phyloP scores from a whole-genome alignment of 2,797 vertebrate species.

The Philypnodon macrostomus region DNA sequence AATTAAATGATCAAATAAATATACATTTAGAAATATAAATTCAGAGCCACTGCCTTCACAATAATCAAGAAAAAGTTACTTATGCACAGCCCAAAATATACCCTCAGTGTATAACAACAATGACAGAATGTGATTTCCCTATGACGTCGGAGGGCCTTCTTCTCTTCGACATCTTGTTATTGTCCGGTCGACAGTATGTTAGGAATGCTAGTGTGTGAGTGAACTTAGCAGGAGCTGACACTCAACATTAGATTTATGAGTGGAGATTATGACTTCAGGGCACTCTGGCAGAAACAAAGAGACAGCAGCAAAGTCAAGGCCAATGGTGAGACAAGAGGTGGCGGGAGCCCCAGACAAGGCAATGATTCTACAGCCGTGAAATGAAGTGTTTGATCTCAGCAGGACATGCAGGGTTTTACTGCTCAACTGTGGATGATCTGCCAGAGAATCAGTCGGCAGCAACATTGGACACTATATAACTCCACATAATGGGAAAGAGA shows the following conservation, averaged over 20 bases:
- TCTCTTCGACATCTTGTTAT: slow-evolving; percentile 51
- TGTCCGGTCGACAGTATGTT: slow-evolving; percentile 51
- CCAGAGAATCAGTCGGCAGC: slow-evolving; percentile 32
- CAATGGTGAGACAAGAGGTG: slow-evolving; percentile 30
- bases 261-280: slow-evolving; percentile 55
- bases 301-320: slow-evolving; percentile 33
- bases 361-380: slow-evolving; percentile 41
- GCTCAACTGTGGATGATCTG: slow-evolving; percentile 51
- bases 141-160: slow-evolving; percentile 46
- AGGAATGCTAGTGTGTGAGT: slow-evolving; percentile 52
- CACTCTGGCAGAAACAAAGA: slow-evolving; percentile 46
- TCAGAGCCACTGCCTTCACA: too few relatives aligned
- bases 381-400: slow-evolving; percentile 63
- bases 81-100: too few relatives aligned
- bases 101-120: too few relatives aligned
- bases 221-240: slow-evolving; percentile 58
- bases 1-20: too few relatives aligned
- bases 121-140: slow-evolving; percentile 28
- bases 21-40: too few relatives aligned
- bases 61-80: too few relatives aligned
- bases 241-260: slow-evolving; percentile 55
- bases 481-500: slow-evolving; percentile 18
- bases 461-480: slow-evolving; percentile 29
- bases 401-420: slow-evolving; percentile 49
- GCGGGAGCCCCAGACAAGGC: background rate